Evolutionary conservation across 2,888 invertebrate genomes (phyloP), one percentile per base, ranked within the genome.

Genomic region (Euphydryas editha): DNA sequence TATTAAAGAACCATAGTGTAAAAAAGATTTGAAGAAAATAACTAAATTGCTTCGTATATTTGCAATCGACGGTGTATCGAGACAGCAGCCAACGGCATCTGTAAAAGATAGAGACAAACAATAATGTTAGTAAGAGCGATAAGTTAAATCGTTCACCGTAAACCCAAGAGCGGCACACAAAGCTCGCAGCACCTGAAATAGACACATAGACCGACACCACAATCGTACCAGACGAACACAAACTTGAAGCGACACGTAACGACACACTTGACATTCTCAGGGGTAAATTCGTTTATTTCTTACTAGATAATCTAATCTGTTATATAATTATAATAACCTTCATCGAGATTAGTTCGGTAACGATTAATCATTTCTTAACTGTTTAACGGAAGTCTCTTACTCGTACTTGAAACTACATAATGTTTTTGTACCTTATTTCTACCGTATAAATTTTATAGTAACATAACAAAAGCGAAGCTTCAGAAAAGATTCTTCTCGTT

Each of bases 91-190:
- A 74, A 71, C 78, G 76, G 81, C 80, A 91, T 88, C 92, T 92
- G 92, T 68, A 64, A 92, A 92, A 88, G 87, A 91, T 76, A 91
- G 90, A 92, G 88, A 92, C 83, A 88, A 84, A 86, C 79, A 81
- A 76, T 68, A 76, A 79, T 80, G 85, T 89, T 88, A 90, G 81
- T 87, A 70, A 78, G 80, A 72, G 73, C 73, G 75, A 80, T 81
- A 75, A 77, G 76, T 76, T 75, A 75, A 74, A 81, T 85, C 87
- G 79, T 83, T 83, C 85, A 90, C 92, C 89, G 76, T 78, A 66
- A 72, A 73, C 78, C 82, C 80, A 79, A 76, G 69, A 72, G 81
- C 78, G 64, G 84, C 83, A 88, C 88, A 87, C 72, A 85, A 87
- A 88, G 87, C 87, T 76, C 71, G 71, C 77, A 71, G 80, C 75